A percentile compares a stretch with the other conserved stretches of the same genome.
phyloP scores from a whole-genome alignment of 2,113 vertebrate genomes.

The Daboia siamensis region DNA sequence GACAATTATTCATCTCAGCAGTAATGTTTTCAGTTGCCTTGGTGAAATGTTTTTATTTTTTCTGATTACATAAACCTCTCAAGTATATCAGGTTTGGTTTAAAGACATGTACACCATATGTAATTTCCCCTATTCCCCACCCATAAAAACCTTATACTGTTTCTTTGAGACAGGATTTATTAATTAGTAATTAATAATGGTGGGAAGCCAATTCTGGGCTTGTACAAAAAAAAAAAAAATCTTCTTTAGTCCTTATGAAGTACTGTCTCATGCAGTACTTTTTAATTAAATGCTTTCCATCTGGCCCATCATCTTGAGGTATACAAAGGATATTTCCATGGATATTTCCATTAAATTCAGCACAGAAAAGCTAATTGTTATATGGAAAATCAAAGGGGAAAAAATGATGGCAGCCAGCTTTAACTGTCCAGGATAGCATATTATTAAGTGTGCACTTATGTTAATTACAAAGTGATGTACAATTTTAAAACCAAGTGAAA shows the following conservation, averaged over 20 bases:
- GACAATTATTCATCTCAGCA: conserved; percentile 1
- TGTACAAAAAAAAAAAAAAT: conserved; percentile 9
- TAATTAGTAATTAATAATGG: conserved; percentile 8
- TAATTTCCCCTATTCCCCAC: background rate
- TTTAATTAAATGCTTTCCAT: conserved; percentile 45
- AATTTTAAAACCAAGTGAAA: conserved; percentile 10
- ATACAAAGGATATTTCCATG: background rate
- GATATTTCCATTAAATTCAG: conserved; percentile 42
- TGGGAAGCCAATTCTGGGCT: conserved; percentile 18
- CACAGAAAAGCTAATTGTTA: conserved; percentile 20
- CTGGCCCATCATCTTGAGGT: background rate
- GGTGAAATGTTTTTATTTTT: conserved; percentile 30
- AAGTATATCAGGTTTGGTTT: background rate
- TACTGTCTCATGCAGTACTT: background rate
- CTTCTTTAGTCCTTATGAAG: conserved; percentile 2
- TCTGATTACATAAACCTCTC: conserved; percentile 24
- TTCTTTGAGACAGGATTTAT: background rate
- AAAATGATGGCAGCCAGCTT: conserved; percentile 18
- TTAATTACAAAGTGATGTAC: conserved; percentile 29
- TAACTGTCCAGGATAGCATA: conserved; percentile 22
- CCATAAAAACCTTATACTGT: background rate
- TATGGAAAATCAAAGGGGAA: conserved; percentile 18
- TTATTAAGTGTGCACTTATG: conserved; percentile 27
- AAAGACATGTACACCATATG: background rate
- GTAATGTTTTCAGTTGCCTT: background rate